Percentiles rank a stretch among this genome's conserved stretches.
These are phyloP conservation scores for Sialis lutaria DNA, from an alignment of 2,888 invertebrate genomes.

Conservation along the genomic window DNA sequence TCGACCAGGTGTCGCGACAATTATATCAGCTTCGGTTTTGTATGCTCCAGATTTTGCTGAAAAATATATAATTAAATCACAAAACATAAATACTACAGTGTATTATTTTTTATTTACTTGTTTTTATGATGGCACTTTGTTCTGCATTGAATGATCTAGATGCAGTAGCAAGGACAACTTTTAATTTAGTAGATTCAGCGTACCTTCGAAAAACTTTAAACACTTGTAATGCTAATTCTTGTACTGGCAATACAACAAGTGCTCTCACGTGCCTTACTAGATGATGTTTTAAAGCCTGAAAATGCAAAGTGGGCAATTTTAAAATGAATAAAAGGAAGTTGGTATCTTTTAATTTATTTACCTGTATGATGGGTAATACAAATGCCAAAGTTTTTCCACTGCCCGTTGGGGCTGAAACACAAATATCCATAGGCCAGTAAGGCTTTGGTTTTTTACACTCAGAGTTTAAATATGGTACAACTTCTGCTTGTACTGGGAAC, in stretches of 20 bases:
- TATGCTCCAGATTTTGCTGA: constrained; percentile 15
- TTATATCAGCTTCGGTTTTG: constrained; percentile 55
- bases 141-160: constrained; percentile 47
- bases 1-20: constrained; percentile 86
- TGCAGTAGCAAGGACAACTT: constrained; percentile 53
- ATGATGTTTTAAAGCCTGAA: constrained; percentile 38
- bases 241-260: constrained; percentile 81
- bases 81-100: constrained; percentile 7
- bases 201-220: constrained; percentile 64
- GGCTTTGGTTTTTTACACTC: constrained; percentile 37
- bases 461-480: constrained; percentile 59
- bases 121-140: constrained; percentile 41
- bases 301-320: constrained; percentile 1
- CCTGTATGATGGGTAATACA: constrained; percentile 78
- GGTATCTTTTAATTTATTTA: constrained; percentile 15
- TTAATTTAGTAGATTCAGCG: constrained; percentile 44
- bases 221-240: constrained; percentile 82
- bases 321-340: too few relatives aligned
- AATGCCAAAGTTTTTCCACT: constrained; percentile 95
- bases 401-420: constrained; percentile 94
- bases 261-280: constrained; percentile 56
- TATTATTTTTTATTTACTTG: constrained; percentile 24
- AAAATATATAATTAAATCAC: constrained; percentile 1
- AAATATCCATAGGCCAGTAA: constrained; percentile 72
- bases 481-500: constrained; percentile 71